Conservation (phyloP, 2,888 invertebrate species). For the Erebia ligea region DNA sequence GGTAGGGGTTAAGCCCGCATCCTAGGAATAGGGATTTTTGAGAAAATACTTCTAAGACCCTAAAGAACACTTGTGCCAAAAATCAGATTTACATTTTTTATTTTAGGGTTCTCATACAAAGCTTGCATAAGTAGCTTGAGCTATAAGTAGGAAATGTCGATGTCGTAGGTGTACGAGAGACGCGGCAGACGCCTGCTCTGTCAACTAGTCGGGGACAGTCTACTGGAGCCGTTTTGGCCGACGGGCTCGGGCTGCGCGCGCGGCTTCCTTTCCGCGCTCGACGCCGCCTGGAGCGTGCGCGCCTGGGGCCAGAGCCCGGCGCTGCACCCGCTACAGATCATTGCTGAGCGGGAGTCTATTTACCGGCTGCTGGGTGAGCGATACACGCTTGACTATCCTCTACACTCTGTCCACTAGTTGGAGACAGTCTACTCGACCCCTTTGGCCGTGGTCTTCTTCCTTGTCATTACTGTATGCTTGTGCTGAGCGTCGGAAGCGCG, state of each 20-base stretch:
- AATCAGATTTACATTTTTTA: no score
- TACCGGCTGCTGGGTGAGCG: conserved; percentile 87
- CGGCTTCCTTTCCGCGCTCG: conserved; percentile 97
- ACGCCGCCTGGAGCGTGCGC: conserved; percentile 97
- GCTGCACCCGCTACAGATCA: conserved; percentile 90
- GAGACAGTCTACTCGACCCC: no score
- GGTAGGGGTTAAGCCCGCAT: no score
- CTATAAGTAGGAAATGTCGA: neutral
- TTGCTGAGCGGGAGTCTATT: conserved; percentile 97
- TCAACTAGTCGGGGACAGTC: conserved; percentile 97
- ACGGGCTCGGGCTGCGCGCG: conserved; percentile 99
- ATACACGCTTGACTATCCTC: neutral
- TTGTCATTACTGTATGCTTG: no score
- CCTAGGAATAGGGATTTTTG: no score
- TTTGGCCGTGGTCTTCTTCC: no score
- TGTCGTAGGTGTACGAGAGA: conserved; percentile 65
- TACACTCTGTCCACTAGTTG: neutral
- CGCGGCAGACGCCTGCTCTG: conserved; percentile 92
- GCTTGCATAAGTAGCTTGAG: no score
- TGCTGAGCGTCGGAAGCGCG: no score
- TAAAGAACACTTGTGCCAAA: no score
- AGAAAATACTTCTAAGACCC: no score
- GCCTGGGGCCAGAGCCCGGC: conserved; percentile 87
- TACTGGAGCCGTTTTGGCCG: conserved; percentile 99
- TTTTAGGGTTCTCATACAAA: no score